Evolutionary conservation across 2,113 vertebrate species (phyloP), one percentile per base, ranked within the genome.

Genomic region (Atlantisia rogersi): DNA sequence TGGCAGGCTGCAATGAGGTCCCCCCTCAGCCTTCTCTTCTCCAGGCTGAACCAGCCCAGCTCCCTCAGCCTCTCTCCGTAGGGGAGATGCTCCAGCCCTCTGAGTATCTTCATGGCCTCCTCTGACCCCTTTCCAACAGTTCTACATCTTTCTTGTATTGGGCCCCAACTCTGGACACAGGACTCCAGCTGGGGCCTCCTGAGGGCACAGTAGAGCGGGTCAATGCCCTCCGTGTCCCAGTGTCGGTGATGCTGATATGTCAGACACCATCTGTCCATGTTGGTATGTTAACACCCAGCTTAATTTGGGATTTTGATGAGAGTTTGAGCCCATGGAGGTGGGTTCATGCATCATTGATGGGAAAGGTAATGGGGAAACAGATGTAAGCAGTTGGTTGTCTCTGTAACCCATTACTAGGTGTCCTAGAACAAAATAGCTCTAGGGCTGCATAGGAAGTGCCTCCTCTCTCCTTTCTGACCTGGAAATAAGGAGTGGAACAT

Each of bases 381-480:
- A 74, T 75, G 73, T 88, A 86, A 92, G 82, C 86, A 94, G 53
- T 80, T 92, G 92, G 75, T 67, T 77, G 16, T 69, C 78, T 78
- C 88, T 70, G 64, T 89, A 86, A 86, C 37, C 40, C 59, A 64
- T 92, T 90, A 88, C 86, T 91, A 75, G 5, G 9, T 53, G 20
- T 60, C 86, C 83, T 69, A 50, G 71, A 82, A 82, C 70, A 83
- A 86, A 62, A 67, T 40, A 60, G 76, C 73, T 84, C 46, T 69
- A 37, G 80, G 75, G 53, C 32, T 86, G 59, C 31, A n/a, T 25
- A 40, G 11, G 55, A 77, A 50, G 32, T 42, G 25, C 11, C 56
- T 48, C 10, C 17, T 40, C n/a, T 46, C 53, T 37, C 39, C 37
- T 35, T 73, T 21, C 78, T 40, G 44, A 70, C 46, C 52, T 50